A percentile compares a stretch with the other conserved stretches of the same genome.
Evolutionary conservation across 2,797 vertebrate species (phyloP).

Genomic region (Cygnus olor): DNA sequence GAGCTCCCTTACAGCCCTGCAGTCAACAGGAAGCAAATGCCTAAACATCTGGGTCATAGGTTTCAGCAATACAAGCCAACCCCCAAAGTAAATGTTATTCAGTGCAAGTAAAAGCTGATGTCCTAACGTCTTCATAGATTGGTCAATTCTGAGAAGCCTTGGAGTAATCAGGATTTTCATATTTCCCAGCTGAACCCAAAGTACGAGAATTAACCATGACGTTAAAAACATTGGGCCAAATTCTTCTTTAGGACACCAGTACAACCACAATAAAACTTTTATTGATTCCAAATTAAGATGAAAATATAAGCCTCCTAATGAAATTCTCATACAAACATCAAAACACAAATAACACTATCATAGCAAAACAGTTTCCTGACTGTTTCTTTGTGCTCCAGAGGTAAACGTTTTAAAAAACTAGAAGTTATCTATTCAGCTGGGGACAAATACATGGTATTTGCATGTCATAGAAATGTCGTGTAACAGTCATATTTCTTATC

Average conservation of each 20-base stretch:
- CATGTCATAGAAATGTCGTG: background rate
- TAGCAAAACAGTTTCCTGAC: background rate
- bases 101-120: background rate
- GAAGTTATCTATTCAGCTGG: background rate
- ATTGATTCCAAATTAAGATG: background rate
- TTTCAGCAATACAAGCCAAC: background rate
- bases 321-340: background rate
- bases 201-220: background rate
- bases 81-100: background rate
- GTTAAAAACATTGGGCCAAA: background rate
- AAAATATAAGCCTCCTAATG: background rate
- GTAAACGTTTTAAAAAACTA: background rate
- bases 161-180: background rate
- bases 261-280: background rate
- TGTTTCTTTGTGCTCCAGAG: background rate
- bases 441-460: background rate
- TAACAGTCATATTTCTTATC: background rate
- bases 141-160: background rate
- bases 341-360: background rate
- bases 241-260: background rate
- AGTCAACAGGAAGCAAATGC: slow-evolving; percentile 1
- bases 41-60: background rate
- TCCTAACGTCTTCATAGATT: background rate
- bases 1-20: background rate
- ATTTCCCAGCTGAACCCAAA: background rate